These are phyloP conservation scores for Lordiphosa andalusiaca DNA, from an alignment of 2,888 invertebrate genomes.

Conservation along the genomic window DNA sequence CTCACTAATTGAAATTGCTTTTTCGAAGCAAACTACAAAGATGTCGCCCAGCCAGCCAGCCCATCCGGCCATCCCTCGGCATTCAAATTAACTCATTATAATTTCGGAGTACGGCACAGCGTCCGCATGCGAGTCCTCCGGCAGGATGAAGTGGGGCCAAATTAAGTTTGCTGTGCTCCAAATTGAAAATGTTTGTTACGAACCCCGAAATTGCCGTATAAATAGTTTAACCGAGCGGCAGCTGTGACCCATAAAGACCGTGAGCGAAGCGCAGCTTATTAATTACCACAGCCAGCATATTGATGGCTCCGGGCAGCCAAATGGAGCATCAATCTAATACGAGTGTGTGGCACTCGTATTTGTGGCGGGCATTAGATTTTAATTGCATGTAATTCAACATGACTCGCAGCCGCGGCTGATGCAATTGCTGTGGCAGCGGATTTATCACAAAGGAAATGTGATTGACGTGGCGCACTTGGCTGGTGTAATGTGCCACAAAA, in stretches of 20 bases:
- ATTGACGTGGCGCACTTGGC: conserved; percentile 57
- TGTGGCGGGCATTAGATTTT: conserved; percentile 56
- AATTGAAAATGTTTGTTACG: conserved; percentile 55
- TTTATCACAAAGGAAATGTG: conserved; percentile 65
- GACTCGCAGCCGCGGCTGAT: conserved; percentile 26
- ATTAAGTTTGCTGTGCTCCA: conserved; percentile 32
- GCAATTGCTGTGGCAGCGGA: conserved; percentile 48
- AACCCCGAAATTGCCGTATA: conserved; percentile 56
- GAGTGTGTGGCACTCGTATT: background rate
- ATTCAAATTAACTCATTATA: conserved; percentile 68
- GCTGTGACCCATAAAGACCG: conserved; percentile 35
- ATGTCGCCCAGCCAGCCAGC: conserved; percentile 32
- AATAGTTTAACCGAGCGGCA: conserved; percentile 50
- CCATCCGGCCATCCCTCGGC: conserved; percentile 29
- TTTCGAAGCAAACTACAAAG: conserved; percentile 54
- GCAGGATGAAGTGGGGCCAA: conserved; percentile 4
- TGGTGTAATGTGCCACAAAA: conserved; percentile 58
- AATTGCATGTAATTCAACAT: conserved; percentile 66
- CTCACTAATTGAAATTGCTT: conserved; percentile 70
- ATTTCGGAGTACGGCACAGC: conserved; percentile 46
- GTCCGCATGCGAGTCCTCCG: conserved; percentile 10
- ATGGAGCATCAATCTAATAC: conserved; percentile 48
- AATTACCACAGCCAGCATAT: conserved; percentile 40
- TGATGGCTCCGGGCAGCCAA: conserved; percentile 24
- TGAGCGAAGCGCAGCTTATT: conserved; percentile 39